Percentiles rank a stretch among this genome's conserved stretches.
Evolutionary conservation across 2,797 vertebrate species (phyloP).

Genomic region (Steatocranus sp.): DNA sequence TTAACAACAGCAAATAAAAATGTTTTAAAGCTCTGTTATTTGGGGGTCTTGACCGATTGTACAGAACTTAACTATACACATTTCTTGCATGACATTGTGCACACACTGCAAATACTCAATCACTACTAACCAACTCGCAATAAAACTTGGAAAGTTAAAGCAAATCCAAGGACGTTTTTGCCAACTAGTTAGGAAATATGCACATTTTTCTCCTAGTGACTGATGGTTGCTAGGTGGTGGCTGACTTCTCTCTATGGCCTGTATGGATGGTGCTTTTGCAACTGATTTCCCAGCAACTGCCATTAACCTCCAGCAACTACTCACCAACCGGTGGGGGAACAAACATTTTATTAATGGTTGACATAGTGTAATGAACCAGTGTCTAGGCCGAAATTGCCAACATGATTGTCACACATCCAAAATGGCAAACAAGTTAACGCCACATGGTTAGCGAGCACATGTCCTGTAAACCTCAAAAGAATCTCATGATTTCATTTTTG

Average conservation of each 20-base stretch:
- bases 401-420: background rate
- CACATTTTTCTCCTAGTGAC: background rate
- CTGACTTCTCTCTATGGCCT: background rate
- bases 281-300: background rate
- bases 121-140: background rate
- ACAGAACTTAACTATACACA: background rate
- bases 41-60: background rate
- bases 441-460: background rate
- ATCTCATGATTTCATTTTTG: background rate
- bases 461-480: background rate
- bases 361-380: background rate
- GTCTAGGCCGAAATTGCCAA: rapidly evolving
- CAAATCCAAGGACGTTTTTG: background rate
- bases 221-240: background rate
- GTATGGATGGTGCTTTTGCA: background rate
- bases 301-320: background rate
- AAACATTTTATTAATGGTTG: background rate
- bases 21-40: background rate
- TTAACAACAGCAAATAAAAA: background rate
- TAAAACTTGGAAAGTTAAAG: background rate
- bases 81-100: background rate
- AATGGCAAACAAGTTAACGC: background rate
- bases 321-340: background rate
- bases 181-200: background rate
- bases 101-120: background rate